Base-by-base conservation (phyloP, 1,140 invertebrate genomes). In the Drosophila mojavensis region DNA sequence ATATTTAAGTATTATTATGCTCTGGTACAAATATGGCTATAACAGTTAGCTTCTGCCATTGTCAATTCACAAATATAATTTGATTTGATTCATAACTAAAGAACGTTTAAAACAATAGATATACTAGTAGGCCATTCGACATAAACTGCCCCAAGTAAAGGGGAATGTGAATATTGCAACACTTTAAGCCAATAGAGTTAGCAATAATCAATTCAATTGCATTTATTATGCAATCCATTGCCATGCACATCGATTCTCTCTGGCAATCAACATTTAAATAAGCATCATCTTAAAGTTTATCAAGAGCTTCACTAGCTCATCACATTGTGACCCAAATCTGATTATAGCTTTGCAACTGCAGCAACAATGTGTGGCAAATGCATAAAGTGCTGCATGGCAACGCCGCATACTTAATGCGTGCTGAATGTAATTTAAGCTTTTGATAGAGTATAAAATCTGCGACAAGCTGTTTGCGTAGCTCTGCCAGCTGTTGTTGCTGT, bases 401-500 rank as follows among this genome's bases (percentile, higher is more conserved):
- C 58, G 30, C 43, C 33, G 58, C 43, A 60, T 48, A 20, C 3
- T 48, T 33, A 48, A 60, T 60, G 58, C 15, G 28, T 33, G 7
- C 41, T 60, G 43, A 28, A 30, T 50, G 33, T 20, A 36, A 51
- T 20, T 50, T 51, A 50, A 50, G 15, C 43, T 17, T 62, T 50
- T 61, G 59, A 33, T 24, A 65, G 69, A 17, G 62, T 72, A 72
- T 72, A 24, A 53, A 50, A 55, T 28, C 41, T 17, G 59, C 60
- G 59, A 39, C 51, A 62, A 26, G 36, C 45, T 51, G 33, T 24
- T 15, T 33, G n/a, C 10, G 11, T 13, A 17, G 43, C 43, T 39
- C 10, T 9, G 33, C 33, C 36, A 11, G 11, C 10, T 66, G 26
- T 39, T 68, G 43, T 30, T 48, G 62, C 4, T 65, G 11, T n/a